Conservation (phyloP, 2,113 vertebrate species). For the Hippocampus guttulatus region DNA sequence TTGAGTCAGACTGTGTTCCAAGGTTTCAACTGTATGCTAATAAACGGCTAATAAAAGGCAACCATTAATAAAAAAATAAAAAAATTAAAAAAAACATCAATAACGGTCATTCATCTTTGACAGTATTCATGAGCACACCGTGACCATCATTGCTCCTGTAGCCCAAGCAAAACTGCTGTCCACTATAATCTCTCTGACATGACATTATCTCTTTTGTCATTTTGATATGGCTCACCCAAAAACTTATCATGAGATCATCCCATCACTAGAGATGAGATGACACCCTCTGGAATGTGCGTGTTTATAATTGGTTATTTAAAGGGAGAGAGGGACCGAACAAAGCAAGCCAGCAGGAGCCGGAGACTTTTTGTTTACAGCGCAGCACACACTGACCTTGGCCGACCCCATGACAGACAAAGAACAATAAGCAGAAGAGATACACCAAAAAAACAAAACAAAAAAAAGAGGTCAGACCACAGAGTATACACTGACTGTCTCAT, state of each 20-base stretch:
- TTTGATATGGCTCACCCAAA: background rate
- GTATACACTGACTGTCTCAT: slow-evolving; percentile 43
- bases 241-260: slow-evolving; percentile 2
- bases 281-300: background rate
- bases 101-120: background rate
- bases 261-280: background rate
- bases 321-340: background rate
- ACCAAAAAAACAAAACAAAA: slow-evolving; percentile 32
- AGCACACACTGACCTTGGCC: slow-evolving; percentile 45
- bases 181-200: slow-evolving; percentile 1
- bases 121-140: background rate
- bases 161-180: background rate
- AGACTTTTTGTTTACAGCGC: slow-evolving; percentile 54
- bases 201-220: background rate
- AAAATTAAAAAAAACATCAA: background rate
- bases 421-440: slow-evolving; percentile 46
- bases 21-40: background rate
- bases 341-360: slow-evolving; percentile 10
- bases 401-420: slow-evolving; percentile 34
- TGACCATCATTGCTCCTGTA: background rate
- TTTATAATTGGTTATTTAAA: slow-evolving; percentile 9
- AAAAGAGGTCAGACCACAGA: slow-evolving; percentile 50
- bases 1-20: background rate
- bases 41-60: background rate
- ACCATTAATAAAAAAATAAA: too few species aligned